Base-by-base conservation (phyloP, 2,113 vertebrate species). In the Xiphorhynchus elegans region DNA sequence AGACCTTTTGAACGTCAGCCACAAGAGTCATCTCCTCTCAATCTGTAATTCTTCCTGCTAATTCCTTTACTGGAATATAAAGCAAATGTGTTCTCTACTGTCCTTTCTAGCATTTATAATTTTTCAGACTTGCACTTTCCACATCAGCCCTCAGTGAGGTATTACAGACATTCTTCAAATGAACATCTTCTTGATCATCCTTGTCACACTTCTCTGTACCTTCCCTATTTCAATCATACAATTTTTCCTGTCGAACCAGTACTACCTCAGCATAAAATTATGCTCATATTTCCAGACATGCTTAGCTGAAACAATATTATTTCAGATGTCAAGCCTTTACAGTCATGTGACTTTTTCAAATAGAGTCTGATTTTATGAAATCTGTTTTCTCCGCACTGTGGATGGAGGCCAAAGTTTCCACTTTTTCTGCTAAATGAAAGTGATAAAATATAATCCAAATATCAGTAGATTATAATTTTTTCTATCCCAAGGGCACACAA, bases 221-320 rank as follows among this genome's bases (percentile, higher is more conserved):
- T 72, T 44, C 25, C 47, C 68, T 46, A 73, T 24, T 4, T 56
- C 55, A 28, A 37, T 31, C 19, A 3, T 1, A 62, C 7, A 0
- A 42, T 64, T 82, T 29, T 68, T 59, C 90, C 84, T 58, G 31
- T 79, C 78, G 63, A 87, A 62, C 59, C 53, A 68, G 29, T 46
- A 49, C 25, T 60, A 10, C 35, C 37, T 33, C 2, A 79, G 39
- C 33, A 84, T 58, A 49, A 75, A 84, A 33, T 23, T 15, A 6
- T 10, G 25, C 7, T 49, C 3, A 0, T 39, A 20, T 15, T 87
- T 62, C 63, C 50, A 84, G 53, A 78, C 52, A 56, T 0, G 3
- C 58, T 89, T 68, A 85, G 75, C 58, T 60, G 62, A 53, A 94
- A 84, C 33, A 68, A 9, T 49, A 46, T 49, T 68, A 46, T 73